phyloP scores from a whole-genome alignment of 2,797 vertebrate species.

The Oreochromis mossambicus region DNA sequence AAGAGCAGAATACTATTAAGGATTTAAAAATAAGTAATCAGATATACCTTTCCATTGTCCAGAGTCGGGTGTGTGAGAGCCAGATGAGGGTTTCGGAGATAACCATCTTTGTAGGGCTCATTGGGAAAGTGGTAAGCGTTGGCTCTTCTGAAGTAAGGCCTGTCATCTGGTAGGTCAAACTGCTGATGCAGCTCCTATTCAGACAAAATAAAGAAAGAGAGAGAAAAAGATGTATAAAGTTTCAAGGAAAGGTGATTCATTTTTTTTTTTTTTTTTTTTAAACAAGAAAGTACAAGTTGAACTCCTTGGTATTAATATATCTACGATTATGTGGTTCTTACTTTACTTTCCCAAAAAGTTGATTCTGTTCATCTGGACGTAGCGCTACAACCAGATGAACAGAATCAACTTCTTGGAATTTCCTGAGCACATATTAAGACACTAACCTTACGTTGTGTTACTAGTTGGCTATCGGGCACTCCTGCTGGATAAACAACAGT shows the following conservation, averaged over 20 bases:
- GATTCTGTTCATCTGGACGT: not conserved
- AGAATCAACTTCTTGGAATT: not conserved
- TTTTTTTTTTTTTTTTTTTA: fast-evolving
- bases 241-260: not conserved
- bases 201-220: not conserved
- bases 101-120: slow-evolving; percentile 87
- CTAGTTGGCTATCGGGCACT: slow-evolving; percentile 83
- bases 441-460: slow-evolving; percentile 77
- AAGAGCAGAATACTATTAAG: not conserved
- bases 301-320: not conserved
- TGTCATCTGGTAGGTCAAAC: slow-evolving; percentile 82
- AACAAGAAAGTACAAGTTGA: not conserved
- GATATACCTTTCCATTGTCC: slow-evolving; percentile 81
- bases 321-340: slow-evolving; percentile 28
- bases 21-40: slow-evolving; percentile 1
- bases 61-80: slow-evolving; percentile 79
- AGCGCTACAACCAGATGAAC: not conserved
- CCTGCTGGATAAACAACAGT: slow-evolving; percentile 87
- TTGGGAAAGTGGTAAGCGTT: slow-evolving; percentile 90
- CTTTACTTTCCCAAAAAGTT: not conserved
- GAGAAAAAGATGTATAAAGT: not conserved
- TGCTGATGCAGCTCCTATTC: slow-evolving; percentile 84
- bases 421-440: not conserved
- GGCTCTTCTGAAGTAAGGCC: slow-evolving; percentile 87
- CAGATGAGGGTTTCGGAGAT: slow-evolving; percentile 87